A percentile compares a stretch with the other conserved stretches of the same genome.
Evolutionary conservation across 2,888 invertebrate genomes (phyloP).

Genomic region (Asteroscopus sphinx): DNA sequence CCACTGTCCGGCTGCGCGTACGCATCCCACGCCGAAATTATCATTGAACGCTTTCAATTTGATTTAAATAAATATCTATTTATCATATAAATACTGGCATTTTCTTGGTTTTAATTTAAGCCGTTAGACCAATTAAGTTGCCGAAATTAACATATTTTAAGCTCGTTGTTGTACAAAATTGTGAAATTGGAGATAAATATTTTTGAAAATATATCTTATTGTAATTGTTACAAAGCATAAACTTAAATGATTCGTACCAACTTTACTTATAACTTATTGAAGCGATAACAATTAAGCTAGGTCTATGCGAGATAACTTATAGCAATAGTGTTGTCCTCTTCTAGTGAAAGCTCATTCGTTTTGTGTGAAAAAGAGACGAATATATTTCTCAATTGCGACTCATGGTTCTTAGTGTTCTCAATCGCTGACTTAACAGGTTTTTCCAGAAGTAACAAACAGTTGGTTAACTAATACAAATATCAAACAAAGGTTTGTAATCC

Average conservation of each 20-base stretch:
- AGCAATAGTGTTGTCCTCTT: constrained; percentile 65
- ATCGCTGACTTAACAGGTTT: constrained; percentile 87
- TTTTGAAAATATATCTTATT: constrained; percentile 61
- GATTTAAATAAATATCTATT: constrained; percentile 23
- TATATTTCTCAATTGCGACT: constrained; percentile 59
- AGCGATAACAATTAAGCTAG: constrained; percentile 66
- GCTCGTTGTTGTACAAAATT: constrained; percentile 68
- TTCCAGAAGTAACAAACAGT: constrained; percentile 71
- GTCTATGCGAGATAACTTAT: constrained; percentile 72
- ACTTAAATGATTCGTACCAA: constrained; percentile 53
- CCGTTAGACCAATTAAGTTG: constrained; percentile 51
- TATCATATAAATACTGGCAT: constrained; percentile 29
- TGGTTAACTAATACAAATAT: constrained; percentile 29
- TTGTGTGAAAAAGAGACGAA: constrained; percentile 66
- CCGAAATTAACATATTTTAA: constrained; percentile 70
- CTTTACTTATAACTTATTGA: constrained; percentile 64
- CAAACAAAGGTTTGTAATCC: not conserved
- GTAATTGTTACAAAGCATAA: constrained; percentile 40
- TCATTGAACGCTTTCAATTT: constrained; percentile 43
- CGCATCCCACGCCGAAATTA: constrained; percentile 78
- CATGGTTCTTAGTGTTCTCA: constrained; percentile 73
- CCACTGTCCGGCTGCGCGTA: constrained; percentile 82
- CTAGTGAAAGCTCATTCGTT: constrained; percentile 43
- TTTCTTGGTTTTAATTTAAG: constrained; percentile 38
- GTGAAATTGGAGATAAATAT: constrained; percentile 75